Base-by-base conservation (phyloP, 2,113 vertebrate species). In the Cervus canadensis region DNA sequence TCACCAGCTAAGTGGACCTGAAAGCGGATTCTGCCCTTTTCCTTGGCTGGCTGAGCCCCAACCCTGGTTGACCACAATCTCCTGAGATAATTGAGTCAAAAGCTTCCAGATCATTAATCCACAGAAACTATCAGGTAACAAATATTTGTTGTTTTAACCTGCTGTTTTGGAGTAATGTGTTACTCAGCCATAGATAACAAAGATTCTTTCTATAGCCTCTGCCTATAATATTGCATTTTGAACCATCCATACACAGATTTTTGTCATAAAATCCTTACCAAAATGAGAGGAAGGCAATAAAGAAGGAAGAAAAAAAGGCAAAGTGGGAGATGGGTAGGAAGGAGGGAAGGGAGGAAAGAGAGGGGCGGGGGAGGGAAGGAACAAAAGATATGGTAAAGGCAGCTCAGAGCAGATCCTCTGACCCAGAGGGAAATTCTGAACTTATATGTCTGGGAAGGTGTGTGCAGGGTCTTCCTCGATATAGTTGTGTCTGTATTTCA, bases 401-500 rank as follows among this genome's bases (percentile, higher is more conserved):
- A 81, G 45, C n/a, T 93, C 64, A 54, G 26, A 67, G 8, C 11
- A 26, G 1, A 33, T 45, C 13, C 52, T 43, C 62, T 21, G 12
- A 45, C 28, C 19, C n/a, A 76, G 17, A 62, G n/a, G 59, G 54
- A 86, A 67, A 40, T 2, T 59, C 52, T 36, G 10, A 83, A 33
- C 8, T 33, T 15, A 56, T 14, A 40, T 4, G 1, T 19, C 10
- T 43, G 87, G 50, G n/a, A 30, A 0, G 7, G 4, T 33, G 3
- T 19, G 3, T 2, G 11, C 23, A 59, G 26, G 59, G 26, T 4
- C 56, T 36, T 8, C 40, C 36, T 33, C 14, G 13, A 48, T 45
- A 13, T 0, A 26, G 30, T 8, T 43, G 19, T 3, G 28, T 45
- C 33, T 88, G 17, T 13, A 48, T 54, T 76, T 14, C 8, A 3